A percentile compares a stretch with the other conserved stretches of the same genome.
These are phyloP conservation scores for Archilochus colubris DNA, from an alignment of 2,113 vertebrate species.

Conservation along the genomic window DNA sequence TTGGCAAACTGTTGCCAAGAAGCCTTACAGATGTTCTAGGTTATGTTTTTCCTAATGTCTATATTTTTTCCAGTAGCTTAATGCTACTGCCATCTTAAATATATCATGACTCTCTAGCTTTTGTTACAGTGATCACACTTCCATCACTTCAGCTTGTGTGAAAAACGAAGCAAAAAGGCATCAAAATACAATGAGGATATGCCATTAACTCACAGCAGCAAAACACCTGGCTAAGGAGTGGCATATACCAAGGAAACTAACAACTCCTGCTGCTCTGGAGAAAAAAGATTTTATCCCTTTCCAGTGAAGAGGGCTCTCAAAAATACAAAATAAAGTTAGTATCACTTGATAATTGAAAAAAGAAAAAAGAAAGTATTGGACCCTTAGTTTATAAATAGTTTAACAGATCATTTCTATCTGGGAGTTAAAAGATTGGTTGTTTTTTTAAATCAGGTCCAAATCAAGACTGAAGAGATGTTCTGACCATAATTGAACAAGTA, in stretches of 20 bases:
- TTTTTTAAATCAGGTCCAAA: neutral
- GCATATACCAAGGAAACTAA: constrained; percentile 13
- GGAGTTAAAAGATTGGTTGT: neutral
- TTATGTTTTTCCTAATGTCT: neutral
- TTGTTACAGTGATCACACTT: neutral
- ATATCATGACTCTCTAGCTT: neutral
- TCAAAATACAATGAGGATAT: neutral
- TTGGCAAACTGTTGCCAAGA: constrained; percentile 1
- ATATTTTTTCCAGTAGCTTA: neutral
- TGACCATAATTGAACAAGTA: neutral
- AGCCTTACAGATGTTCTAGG: neutral
- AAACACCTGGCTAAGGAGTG: constrained; percentile 20
- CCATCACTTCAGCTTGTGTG: neutral
- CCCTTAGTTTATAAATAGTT: neutral
- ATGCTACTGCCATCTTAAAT: neutral
- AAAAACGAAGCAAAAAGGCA: neutral
- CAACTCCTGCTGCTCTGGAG: neutral
- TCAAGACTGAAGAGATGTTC: neutral
- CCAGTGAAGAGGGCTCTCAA: neutral
- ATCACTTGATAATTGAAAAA: neutral
- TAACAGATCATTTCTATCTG: neutral
- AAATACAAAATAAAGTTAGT: neutral
- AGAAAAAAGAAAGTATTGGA: neutral
- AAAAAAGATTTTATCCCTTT: neutral
- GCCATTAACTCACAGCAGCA: neutral